Evolutionary conservation across 2,888 invertebrate species (phyloP), one percentile per base, ranked within the genome.

Genomic region (Lepidochitona cinerea): DNA sequence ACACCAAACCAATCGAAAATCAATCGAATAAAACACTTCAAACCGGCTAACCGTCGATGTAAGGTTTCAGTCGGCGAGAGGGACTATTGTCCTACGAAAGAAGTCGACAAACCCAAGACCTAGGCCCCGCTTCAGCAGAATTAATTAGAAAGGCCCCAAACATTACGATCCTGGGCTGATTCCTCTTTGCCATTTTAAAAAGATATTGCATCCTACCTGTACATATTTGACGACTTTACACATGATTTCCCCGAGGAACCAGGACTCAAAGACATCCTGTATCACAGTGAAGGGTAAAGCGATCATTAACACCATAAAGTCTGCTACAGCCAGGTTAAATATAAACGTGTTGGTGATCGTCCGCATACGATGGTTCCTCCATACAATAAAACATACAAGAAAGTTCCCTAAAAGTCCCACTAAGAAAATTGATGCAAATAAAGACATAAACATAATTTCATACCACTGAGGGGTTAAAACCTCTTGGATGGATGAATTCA

Each of bases 271-370:
- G 23, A 78, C 59, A 70, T 74, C 75, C 37, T 69, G 49, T 49
- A 78, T 78, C 18, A 78, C 72, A 36, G 69, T 70, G 71, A 78
- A 78, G 6, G 79, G 79, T 72, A 78, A 73, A 53, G 76, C 79
- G 59, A 78, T 68, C 26, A 68, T 64, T 12, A 79, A 75, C 9
- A 79, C 79, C 72, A 78, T 68, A 18, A 79, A 71, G 37, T 79
- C 79, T 35, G 78, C 79, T 14, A 78, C 68, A n/a, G 78, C 79
- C 68, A 79, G 54, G 68, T 79, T 79, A 26, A 78, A 76, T 29
- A 79, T 69, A 67, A 79, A 78, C n/a, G 72, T 70, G 67, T 78
- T 78, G 53, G 79, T 79, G 65, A 78, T 75, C 0, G 79, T 79
- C 23, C 79, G 67, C 79, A 76, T 75, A 26, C 70, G 71, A 33